Evolutionary conservation across 2,797 vertebrate genomes (phyloP), one percentile per base, ranked within the genome.

Genomic region (Tamandua tetradactyla): DNA sequence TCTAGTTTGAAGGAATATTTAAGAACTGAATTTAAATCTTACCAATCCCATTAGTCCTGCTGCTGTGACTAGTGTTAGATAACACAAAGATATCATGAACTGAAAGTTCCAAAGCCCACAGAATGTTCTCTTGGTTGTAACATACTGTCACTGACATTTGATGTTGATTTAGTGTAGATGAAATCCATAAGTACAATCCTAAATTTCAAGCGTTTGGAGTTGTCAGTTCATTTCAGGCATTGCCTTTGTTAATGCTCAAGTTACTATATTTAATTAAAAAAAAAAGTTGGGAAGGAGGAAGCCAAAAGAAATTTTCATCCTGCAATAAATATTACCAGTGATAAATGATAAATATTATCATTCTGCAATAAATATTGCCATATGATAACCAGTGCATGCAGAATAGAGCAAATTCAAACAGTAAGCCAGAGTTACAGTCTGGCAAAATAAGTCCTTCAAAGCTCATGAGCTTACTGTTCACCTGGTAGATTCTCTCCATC

Each of bases 241-340:
- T 61, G 89, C 72, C 69, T 96, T 69, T 93, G 87, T 95, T 42
- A 59, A 90, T 78, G 40, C 74, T 95, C 71, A 95, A 71, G 59
- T 97, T 94, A 87, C 72, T 95, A 25, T 84, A 92, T 93, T 97
- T 97, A 93, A 95, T 72, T 86, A 92, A 97, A 96, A 96, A 87
- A 87, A n/a, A 57, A 95, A 69, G 5, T 47, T 7, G 47, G 25
- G 37, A 55, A 83, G 20, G 13, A 47, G 0, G 17, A 49, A 42
- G 72, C 42, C 4, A 91, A 74, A 85, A 97, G 52, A 81, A 6
- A 61, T 79, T 96, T 96, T 93, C 64, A 71, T 95, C 95, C 92
- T 97, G 92, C 64, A 96, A 85, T 91, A 97, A 97, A 97, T 95
- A 95, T 81, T 95, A 93, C 94, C 81, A 86, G 92, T 93, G 80